Base-by-base conservation (phyloP, 2,888 invertebrate species). In the Odontocerum albicorne region DNA sequence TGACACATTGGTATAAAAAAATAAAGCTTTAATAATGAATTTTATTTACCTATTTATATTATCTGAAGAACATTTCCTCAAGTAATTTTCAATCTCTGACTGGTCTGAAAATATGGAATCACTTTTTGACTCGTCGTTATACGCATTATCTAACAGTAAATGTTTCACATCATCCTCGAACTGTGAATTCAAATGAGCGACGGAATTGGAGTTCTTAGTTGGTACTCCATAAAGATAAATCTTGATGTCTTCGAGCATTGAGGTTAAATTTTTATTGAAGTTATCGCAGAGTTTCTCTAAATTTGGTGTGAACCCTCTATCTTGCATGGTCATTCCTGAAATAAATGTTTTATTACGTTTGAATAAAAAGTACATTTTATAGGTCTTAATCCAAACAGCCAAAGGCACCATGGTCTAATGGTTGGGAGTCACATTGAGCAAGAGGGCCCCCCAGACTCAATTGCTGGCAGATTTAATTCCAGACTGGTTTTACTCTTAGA, bases 281-380 rank as follows among this genome's bases (percentile, higher is more conserved):
- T 74, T 74, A 42, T 79, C 72, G 63, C 89, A 90, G 1, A 91
- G 77, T 65, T 82, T 81, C 39, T 90, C 87, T 33, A 92, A 74
- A 16, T 83, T 83, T 0, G 82, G 82, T 0, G 90, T 88, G 70
- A 85, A 90, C 1, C 93, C 93, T 63, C 85, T 84, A 2, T 89
- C 86, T 74, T 92, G 92, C 77, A 90, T 87, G 0, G 86, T 74
- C 70, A 90, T 78, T 1, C 75, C 78, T 78, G 39, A 1, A 57
- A 51, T n/a, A n/a, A n/a, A n/a, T n/a, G n/a, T n/a, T n/a, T n/a
- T n/a, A n/a, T n/a, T n/a, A n/a, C n/a, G n/a, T n/a, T n/a, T n/a
- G n/a, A n/a, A n/a, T n/a, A n/a, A n/a, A n/a, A n/a, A n/a, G n/a
- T n/a, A n/a, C n/a, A n/a, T n/a, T n/a, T n/a, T n/a, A n/a, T n/a